Conservation (phyloP, 2,797 vertebrate species). For the Poecilia picta region DNA sequence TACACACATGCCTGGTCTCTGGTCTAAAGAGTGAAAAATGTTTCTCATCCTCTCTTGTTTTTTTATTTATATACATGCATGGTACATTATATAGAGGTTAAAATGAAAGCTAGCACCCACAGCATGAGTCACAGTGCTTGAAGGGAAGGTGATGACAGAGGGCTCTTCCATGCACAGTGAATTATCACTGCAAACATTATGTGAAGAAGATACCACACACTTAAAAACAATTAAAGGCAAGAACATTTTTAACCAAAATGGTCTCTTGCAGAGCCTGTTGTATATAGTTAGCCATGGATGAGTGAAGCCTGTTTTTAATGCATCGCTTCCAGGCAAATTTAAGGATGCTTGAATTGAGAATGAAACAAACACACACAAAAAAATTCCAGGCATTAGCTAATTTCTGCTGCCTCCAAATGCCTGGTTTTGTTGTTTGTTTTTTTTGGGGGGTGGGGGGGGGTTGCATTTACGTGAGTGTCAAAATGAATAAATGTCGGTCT, state of each 20-base stretch:
- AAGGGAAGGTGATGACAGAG: slow-evolving; percentile 57
- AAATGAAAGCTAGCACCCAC: slow-evolving; percentile 69
- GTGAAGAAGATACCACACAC: slow-evolving; percentile 57
- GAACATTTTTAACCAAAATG: slow-evolving; percentile 31
- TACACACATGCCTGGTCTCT: slow-evolving; percentile 6
- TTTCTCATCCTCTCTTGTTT: slow-evolving; percentile 17
- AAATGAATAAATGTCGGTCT: slow-evolving; percentile 45
- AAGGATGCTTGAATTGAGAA: slow-evolving; percentile 45
- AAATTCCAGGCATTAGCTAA: slow-evolving; percentile 23
- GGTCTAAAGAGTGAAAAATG: slow-evolving; percentile 25
- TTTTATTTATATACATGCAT: slow-evolving; percentile 50
- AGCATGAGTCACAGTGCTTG: slow-evolving; percentile 65
- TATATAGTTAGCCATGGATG: slow-evolving; percentile 22
- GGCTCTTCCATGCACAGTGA: slow-evolving; percentile 54
- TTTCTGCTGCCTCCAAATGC: slow-evolving; percentile 56
- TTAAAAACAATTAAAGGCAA: slow-evolving; percentile 51
- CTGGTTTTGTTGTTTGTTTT: slow-evolving; percentile 24
- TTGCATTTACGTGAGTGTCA: slow-evolving; percentile 27
- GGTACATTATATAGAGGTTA: slow-evolving; percentile 51
- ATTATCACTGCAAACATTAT: slow-evolving; percentile 61
- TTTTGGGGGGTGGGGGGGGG: too few relatives aligned
- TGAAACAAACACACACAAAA: slow-evolving; percentile 34
- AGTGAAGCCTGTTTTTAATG: slow-evolving; percentile 28
- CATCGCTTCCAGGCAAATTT: slow-evolving; percentile 42
- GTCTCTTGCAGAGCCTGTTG: slow-evolving; percentile 24